A percentile compares a stretch with the other conserved stretches of the same genome.
These are phyloP conservation scores for Seira musarum DNA, from an alignment of 2,888 invertebrate species.

Conservation along the genomic window DNA sequence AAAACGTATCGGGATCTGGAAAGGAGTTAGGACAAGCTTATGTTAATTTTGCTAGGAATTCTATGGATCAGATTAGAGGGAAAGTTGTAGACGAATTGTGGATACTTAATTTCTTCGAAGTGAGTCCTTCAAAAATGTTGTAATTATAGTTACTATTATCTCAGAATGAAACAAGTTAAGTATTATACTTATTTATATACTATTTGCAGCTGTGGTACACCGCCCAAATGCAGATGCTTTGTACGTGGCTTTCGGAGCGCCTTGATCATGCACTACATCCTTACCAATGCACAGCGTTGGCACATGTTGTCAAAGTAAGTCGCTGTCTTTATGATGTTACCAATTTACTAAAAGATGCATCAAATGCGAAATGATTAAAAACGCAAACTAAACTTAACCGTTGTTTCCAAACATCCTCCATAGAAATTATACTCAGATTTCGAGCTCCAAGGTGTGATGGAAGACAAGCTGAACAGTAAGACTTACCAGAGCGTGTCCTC, in stretches of 20 bases:
- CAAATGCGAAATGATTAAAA: not conserved
- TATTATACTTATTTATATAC: not conserved
- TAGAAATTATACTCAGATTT: constrained; percentile 99
- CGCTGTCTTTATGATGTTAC: not conserved
- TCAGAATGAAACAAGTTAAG: not conserved
- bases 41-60: constrained; percentile 97
- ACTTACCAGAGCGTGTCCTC: constrained; percentile 93
- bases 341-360: constrained; percentile 11
- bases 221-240: constrained; percentile 93
- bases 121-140: constrained; percentile 70
- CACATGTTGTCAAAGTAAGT: constrained; percentile 91
- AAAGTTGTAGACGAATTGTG: constrained; percentile 92
- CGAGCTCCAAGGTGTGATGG: constrained; percentile 98
- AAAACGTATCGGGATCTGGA: constrained; percentile 93
- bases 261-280: constrained; percentile 94
- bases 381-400: not conserved
- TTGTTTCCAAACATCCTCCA: not conserved
- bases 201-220: constrained; percentile 89
- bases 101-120: constrained; percentile 87
- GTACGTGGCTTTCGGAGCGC: constrained; percentile 94
- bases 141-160: constrained; percentile 15
- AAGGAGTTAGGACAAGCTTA: constrained; percentile 98
- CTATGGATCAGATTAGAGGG: constrained; percentile 97
- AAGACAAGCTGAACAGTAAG: constrained; percentile 96
- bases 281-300: constrained; percentile 97